Conservation (phyloP, 2,113 vertebrate genomes). For the Phaethon lepturus region DNA sequence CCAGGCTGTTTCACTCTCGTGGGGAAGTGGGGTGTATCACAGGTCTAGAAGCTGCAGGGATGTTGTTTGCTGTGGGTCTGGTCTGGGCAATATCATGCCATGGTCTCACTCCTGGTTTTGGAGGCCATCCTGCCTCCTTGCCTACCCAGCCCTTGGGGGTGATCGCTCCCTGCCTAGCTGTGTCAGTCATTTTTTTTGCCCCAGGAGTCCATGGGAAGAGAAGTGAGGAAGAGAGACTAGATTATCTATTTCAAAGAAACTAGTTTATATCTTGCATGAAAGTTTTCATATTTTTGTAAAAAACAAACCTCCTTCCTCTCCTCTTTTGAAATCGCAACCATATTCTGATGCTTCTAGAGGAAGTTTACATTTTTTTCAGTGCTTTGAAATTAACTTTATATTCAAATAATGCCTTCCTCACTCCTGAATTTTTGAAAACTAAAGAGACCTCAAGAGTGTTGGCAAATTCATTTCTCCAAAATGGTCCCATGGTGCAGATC, state of each 20-base stretch:
- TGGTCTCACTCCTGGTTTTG: fast-evolving
- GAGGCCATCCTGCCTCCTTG: neutral
- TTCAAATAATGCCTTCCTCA: neutral
- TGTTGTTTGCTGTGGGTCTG: neutral
- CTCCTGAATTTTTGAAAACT: neutral
- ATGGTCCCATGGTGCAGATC: neutral
- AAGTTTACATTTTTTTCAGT: neutral
- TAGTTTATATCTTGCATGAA: neutral
- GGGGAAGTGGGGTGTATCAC: neutral
- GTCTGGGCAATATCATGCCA: neutral
- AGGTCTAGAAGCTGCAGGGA: neutral
- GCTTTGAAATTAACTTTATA: neutral
- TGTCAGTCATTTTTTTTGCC: fast-evolving
- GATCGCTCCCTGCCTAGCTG: neutral
- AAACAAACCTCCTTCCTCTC: neutral
- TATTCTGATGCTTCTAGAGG: neutral
- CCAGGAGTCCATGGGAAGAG: neutral
- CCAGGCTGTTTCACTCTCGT: neutral
- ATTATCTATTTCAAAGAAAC: neutral
- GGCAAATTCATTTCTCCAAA: neutral
- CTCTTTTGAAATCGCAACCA: neutral
- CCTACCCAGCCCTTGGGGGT: fast-evolving
- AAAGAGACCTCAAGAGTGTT: neutral
- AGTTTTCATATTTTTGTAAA: neutral
- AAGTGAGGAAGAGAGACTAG: neutral